Percentiles rank a stretch among this genome's conserved stretches.
phyloP scores from a whole-genome alignment of 2,888 invertebrate genomes.

The Emmelina monodactyla region DNA sequence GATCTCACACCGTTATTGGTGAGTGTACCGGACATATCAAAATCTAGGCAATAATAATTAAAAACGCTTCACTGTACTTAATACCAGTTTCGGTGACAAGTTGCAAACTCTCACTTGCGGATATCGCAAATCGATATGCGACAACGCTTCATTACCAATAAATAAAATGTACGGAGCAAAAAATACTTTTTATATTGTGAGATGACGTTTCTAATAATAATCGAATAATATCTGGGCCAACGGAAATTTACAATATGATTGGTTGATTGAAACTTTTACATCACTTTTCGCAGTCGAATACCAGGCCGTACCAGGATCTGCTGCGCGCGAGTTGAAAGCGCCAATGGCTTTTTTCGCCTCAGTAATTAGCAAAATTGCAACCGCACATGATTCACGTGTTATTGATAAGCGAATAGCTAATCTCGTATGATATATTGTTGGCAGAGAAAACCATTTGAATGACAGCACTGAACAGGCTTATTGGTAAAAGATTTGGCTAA shows the following conservation, averaged over 20 bases:
- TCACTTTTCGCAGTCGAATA: constrained; percentile 38
- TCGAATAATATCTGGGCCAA: constrained; percentile 54
- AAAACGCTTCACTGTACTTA: constrained; percentile 37
- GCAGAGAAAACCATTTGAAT: constrained; percentile 43
- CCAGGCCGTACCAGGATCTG: constrained; percentile 58
- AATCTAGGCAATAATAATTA: constrained; percentile 47
- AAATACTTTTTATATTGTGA: constrained; percentile 54
- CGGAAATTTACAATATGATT: constrained; percentile 54
- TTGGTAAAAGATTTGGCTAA: constrained; percentile 29
- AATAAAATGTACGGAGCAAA: constrained; percentile 57
- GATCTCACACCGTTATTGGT: constrained; percentile 44
- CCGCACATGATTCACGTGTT: constrained; percentile 38
- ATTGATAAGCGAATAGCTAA: constrained; percentile 41
- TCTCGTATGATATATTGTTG: constrained; percentile 33
- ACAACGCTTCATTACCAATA: constrained; percentile 42
- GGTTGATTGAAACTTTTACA: constrained; percentile 61
- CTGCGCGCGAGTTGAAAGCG: constrained; percentile 28
- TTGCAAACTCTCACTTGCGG: constrained; percentile 60
- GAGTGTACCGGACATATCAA: constrained; percentile 44
- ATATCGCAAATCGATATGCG: constrained; percentile 52
- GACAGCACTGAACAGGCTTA: constrained; percentile 36
- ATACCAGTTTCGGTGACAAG: constrained; percentile 61
- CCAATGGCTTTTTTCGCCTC: constrained; percentile 23
- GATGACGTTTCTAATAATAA: constrained; percentile 57
- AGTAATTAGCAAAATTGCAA: constrained; percentile 40